Base-by-base conservation (phyloP, 2,113 vertebrate genomes). In the Mungos mungo region DNA sequence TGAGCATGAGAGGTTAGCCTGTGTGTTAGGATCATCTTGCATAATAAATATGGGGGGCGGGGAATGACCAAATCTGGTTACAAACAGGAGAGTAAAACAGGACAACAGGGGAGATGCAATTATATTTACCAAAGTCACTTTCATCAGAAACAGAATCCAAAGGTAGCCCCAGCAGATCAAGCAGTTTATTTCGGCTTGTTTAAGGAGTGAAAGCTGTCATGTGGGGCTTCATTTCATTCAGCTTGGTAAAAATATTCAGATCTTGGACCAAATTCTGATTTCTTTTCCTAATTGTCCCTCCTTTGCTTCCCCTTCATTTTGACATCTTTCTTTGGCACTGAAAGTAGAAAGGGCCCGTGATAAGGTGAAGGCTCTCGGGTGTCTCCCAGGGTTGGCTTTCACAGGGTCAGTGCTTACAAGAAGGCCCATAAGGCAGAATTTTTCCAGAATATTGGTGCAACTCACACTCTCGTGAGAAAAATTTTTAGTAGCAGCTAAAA, bases 71-170 rank as follows among this genome's bases (percentile, higher is more conserved):
- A 71, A 7, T 31, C 23, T 82, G 71, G 33, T 88, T 80, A 88
- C 87, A 88, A 94, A 47, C 80, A 35, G 94, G 41, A 96, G 41
- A 90, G 12, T 60, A 60, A 91, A 93, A 72, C 33, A n/a, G 54
- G 41, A 60, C 89, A 93, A 72, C 33, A n/a, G 54, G 41, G 72
- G 69, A 60, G 27, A 15, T 18, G 9, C 60, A 41, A 25, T 77
- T 77, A 47, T 1, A 63, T 4, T 38, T 77, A 57, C 47, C 81
- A 65, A 52, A 45, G 19, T 71, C 68, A 60, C 47, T 93, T 63
- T 71, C 31, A 88, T 10, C 29, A 76, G 74, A 80, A 92, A 88
- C 21, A 65, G 85, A 66, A 69, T 94, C 38, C 23, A 72, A 66
- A 93, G 84, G 33, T 31, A 92, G 63, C 15, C 52, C 18, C 47